A percentile compares a stretch with the other conserved stretches of the same genome.
Conservation (phyloP, 1,140 invertebrate genomes). For the Anastrepha ludens region DNA sequence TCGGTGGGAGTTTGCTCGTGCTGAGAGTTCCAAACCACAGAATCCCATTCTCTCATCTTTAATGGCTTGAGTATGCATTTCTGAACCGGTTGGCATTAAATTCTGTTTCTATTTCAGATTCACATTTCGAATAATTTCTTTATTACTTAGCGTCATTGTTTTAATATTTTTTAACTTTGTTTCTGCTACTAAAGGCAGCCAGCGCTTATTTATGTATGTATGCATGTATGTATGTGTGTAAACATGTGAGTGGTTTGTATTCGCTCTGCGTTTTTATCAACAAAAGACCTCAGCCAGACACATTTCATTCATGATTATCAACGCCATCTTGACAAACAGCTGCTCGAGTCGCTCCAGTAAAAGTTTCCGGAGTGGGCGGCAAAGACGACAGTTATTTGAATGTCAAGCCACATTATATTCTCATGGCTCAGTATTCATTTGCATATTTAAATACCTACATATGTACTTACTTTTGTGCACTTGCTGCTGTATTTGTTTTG, state of each 20-base stretch:
- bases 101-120: neutral
- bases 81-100: neutral
- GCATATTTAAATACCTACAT: neutral
- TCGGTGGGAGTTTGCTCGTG: neutral
- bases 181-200: neutral
- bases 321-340: slow-evolving; percentile 25
- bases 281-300: neutral
- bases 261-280: slow-evolving; percentile 33
- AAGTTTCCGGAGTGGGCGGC: neutral
- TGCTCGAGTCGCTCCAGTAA: neutral
- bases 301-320: slow-evolving; percentile 47
- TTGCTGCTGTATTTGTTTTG: neutral
- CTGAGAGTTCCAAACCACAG: neutral
- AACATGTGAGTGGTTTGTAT: neutral
- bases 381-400: slow-evolving; percentile 31
- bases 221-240: neutral
- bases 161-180: too few species aligned
- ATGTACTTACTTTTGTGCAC: neutral
- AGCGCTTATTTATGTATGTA: neutral
- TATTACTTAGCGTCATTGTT: neutral
- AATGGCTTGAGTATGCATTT: neutral
- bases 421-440: neutral
- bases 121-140: neutral
- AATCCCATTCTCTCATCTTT: neutral
- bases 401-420: slow-evolving; percentile 32